phyloP scores from a whole-genome alignment of 2,888 invertebrate genomes.

The Neoascia interrupta region DNA sequence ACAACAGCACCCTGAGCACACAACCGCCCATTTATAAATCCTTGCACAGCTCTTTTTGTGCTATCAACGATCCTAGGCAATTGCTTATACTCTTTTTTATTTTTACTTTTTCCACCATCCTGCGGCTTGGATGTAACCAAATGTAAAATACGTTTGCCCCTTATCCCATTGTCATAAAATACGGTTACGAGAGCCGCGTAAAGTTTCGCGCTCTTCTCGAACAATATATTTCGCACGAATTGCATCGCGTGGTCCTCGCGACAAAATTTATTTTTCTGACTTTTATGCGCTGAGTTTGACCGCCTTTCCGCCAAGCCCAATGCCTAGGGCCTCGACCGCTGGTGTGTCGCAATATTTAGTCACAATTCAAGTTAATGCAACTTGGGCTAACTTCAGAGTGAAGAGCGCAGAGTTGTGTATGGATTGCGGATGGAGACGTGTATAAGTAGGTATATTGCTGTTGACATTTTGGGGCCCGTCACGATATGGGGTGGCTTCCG shows the following conservation, averaged over 20 bases:
- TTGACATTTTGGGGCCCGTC: slow-evolving; percentile 39
- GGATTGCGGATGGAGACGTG: slow-evolving; percentile 12
- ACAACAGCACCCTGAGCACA: neutral
- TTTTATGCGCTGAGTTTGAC: neutral
- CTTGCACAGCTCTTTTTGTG: too few species aligned
- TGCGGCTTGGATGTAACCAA: slow-evolving; percentile 39
- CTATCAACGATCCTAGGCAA: slow-evolving; percentile 2
- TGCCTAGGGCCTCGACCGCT: neutral
- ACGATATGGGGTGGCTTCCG: neutral
- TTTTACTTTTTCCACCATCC: slow-evolving; percentile 4
- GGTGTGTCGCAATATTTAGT: slow-evolving; percentile 52
- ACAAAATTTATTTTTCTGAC: slow-evolving; percentile 27
- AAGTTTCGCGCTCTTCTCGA: neutral
- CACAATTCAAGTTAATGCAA: slow-evolving; percentile 63
- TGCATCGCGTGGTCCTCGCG: slow-evolving; percentile 7
- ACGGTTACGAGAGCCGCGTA: slow-evolving; percentile 12
- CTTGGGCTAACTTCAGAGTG: slow-evolving; percentile 40
- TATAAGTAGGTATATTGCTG: slow-evolving; percentile 48
- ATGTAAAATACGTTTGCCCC: slow-evolving; percentile 39
- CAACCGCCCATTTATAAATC: too few species aligned
- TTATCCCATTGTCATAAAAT: slow-evolving; percentile 3
- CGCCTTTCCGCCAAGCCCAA: neutral
- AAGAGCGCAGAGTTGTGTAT: neutral
- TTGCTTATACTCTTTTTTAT: neutral
- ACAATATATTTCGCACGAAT: slow-evolving; percentile 11